These are phyloP conservation scores for Zaprionus africanus DNA, from an alignment of 1,140 invertebrate genomes.

Conservation along the genomic window DNA sequence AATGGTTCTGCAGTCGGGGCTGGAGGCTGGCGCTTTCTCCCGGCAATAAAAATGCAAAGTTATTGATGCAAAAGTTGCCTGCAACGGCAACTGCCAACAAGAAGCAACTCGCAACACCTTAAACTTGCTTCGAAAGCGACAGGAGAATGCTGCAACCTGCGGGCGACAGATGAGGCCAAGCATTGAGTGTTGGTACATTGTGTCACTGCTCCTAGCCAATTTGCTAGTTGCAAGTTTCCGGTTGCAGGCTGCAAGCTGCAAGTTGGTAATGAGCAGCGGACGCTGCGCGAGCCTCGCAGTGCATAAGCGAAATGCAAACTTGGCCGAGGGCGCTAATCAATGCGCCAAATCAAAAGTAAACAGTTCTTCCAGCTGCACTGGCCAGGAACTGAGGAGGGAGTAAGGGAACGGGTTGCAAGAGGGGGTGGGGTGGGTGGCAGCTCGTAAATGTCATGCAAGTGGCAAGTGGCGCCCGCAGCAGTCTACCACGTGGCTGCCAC, in stretches of 20 bases:
- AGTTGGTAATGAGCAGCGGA: conserved; percentile 30
- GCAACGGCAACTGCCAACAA: conserved; percentile 17
- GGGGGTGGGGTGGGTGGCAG: background rate
- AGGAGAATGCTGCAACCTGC: background rate
- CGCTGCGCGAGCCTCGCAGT: conserved; percentile 68
- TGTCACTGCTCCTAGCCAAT: conserved; percentile 19
- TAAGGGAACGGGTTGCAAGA: too few relatives aligned
- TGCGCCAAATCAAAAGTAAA: conserved; percentile 72
- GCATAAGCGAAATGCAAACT: conserved; percentile 79
- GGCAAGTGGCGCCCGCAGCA: conserved; percentile 33
- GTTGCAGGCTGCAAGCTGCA: background rate
- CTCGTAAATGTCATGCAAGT: conserved; percentile 24
- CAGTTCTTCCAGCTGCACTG: conserved; percentile 22
- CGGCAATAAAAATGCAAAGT: conserved; percentile 56
- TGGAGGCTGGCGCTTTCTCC: background rate
- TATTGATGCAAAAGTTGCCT: conserved; percentile 63
- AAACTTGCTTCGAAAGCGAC: conserved; percentile 8
- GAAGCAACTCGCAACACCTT: conserved; percentile 2
- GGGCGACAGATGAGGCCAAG: conserved; percentile 13
- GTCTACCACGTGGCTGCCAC: conserved; percentile 49
- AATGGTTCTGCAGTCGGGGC: too few relatives aligned
- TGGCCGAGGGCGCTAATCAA: conserved; percentile 64
- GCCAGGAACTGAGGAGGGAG: background rate
- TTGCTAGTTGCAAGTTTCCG: conserved; percentile 6
- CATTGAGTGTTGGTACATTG: background rate